Evolutionary conservation across 2,888 invertebrate species (phyloP).

Genomic region (Hydrotaea cyrtoneurina): DNA sequence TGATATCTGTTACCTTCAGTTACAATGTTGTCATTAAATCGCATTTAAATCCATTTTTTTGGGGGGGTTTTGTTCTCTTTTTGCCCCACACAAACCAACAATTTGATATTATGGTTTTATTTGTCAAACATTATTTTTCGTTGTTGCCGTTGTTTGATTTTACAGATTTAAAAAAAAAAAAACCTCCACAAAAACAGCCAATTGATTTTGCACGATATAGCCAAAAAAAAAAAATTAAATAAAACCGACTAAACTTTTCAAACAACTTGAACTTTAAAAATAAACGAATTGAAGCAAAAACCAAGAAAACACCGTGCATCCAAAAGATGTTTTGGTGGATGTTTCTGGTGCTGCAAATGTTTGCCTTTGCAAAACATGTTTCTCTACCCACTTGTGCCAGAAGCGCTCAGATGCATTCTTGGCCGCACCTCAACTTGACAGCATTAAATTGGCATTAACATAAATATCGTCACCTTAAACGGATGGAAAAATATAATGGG

Average conservation of each 20-base stretch:
- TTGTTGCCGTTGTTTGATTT: not conserved
- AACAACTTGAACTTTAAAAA: slow-evolving; percentile 66
- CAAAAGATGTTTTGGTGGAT: slow-evolving; percentile 1
- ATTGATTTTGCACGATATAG: slow-evolving; percentile 9
- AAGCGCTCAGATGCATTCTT: slow-evolving; percentile 65
- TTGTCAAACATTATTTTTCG: not conserved
- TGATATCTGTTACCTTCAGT: not conserved
- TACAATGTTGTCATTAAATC: not conserved
- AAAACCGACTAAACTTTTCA: slow-evolving; percentile 35
- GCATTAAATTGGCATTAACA: slow-evolving; percentile 68
- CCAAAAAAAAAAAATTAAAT: not conserved
- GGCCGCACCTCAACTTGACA: slow-evolving; percentile 66
- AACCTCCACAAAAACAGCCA: not conserved
- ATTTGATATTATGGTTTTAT: slow-evolving; percentile 3
- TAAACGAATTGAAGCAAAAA: slow-evolving; percentile 10
- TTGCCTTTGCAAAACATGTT: slow-evolving; percentile 58
- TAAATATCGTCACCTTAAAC: slow-evolving; percentile 66
- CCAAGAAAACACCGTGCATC: slow-evolving; percentile 7
- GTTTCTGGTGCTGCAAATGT: not conserved
- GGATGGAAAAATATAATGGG: slow-evolving; percentile 53
- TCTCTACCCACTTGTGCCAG: slow-evolving; percentile 67
- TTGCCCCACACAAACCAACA: not conserved
- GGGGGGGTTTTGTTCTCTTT: too few species aligned
- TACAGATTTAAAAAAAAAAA: too few species aligned
- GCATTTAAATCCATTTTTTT: too few species aligned